Base-by-base conservation (phyloP, 2,888 invertebrate genomes). In the Aporophyla lueneburgensis region DNA sequence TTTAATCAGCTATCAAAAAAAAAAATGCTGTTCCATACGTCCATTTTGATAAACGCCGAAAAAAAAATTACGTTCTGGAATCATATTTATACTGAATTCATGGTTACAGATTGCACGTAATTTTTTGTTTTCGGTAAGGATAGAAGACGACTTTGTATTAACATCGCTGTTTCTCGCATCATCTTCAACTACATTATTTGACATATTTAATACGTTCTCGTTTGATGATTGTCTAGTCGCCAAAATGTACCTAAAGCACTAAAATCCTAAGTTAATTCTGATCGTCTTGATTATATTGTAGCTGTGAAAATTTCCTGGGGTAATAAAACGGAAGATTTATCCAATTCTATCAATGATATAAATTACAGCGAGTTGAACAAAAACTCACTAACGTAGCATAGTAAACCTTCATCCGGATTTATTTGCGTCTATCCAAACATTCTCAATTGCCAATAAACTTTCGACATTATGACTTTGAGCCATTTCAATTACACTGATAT, bases 381-480 rank as follows among this genome's bases (percentile, higher is more conserved):
- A 66, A 74, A 75, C 58, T 71, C 69, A 53, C 46, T 14, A 71
- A 70, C 51, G 40, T 24, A 54, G 9, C 40, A 58, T 46, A 75
- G 69, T 76, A 66, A 71, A 80, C 54, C 46, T 73, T 46, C 58
- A 77, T 74, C 66, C 75, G 54, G 67, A 77, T 83, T 79, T 76
- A 84, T 84, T 79, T 81, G 59, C 71, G 79, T 82, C 66, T 51
- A 85, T 74, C 61, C n/a, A 68, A 82, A 83, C 74, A 73, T 74
- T 63, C 54, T 24, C 61, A 54, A 71, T 81, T 67, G 75, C 84
- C 84, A 82, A 87, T 87, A 82, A 86, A 84, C 74, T 84, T 73
- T 85, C 74, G 70, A 81, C 76, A 80, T 78, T 86, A 80, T 66
- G 74, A 76, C 73, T 78, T 86, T 85, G 58, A 78, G 69, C 77